Conservation (phyloP, 2,888 invertebrate species). For the Stegophylla sp. region DNA sequence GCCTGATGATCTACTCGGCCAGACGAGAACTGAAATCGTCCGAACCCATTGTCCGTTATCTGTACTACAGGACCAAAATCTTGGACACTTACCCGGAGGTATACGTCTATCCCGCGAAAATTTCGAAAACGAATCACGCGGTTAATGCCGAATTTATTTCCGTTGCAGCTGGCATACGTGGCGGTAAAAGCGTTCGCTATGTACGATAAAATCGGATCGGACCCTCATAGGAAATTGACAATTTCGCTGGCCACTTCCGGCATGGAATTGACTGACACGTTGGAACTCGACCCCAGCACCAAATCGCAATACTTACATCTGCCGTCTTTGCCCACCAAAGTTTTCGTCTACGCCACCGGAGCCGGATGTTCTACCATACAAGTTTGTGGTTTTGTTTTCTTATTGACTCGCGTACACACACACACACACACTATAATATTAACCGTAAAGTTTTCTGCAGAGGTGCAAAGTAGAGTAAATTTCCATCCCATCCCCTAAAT, state of each 20-base stretch:
- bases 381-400: constrained; percentile 64
- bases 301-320: constrained; percentile 68
- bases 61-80: constrained; percentile 74
- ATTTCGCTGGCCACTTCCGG: constrained; percentile 75
- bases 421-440: too few species aligned
- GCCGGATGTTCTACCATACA: constrained; percentile 75
- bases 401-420: too few species aligned
- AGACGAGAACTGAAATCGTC: constrained; percentile 72
- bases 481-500: too few species aligned
- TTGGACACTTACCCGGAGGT: constrained; percentile 71
- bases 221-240: constrained; percentile 71
- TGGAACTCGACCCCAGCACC: constrained; percentile 69
- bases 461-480: too few species aligned
- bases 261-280: constrained; percentile 75
- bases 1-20: constrained; percentile 70
- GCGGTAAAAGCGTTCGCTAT: constrained; percentile 72
- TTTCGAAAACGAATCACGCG: background rate
- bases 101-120: background rate
- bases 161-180: constrained; percentile 67
- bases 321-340: constrained; percentile 73
- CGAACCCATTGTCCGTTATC: constrained; percentile 72
- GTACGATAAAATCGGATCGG: constrained; percentile 70
- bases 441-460: too few species aligned
- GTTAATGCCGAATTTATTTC: background rate
- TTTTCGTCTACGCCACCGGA: constrained; percentile 75